Conservation (phyloP, 2,797 vertebrate species). For the Atherinosoma microstoma region DNA sequence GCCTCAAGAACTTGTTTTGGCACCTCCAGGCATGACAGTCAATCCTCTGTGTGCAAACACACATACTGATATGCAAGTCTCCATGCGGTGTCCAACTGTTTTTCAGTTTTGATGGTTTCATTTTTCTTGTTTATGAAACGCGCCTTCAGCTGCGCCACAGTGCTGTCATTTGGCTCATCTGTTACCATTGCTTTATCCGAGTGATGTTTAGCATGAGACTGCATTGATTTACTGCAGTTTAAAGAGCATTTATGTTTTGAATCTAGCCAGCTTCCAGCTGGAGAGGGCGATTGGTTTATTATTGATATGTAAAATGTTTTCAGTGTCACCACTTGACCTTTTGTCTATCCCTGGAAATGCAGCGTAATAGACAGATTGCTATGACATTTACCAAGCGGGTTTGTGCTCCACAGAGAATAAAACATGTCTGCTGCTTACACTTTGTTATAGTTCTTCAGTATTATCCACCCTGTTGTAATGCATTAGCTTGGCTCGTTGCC, state of each 20-base stretch:
- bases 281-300: background rate
- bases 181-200: slow-evolving; percentile 22
- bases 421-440: slow-evolving; percentile 16
- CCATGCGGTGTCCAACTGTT: slow-evolving; percentile 29
- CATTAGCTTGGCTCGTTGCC: slow-evolving; percentile 18
- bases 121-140: slow-evolving; percentile 22
- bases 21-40: slow-evolving; percentile 23
- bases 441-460: slow-evolving; percentile 4
- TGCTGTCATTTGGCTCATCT: slow-evolving; percentile 28
- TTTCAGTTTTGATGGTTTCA: slow-evolving; percentile 7
- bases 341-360: background rate
- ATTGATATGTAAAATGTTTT: slow-evolving; percentile 7
- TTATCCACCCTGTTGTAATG: slow-evolving; percentile 1
- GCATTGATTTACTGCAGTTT: slow-evolving; percentile 20
- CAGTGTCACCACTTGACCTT: background rate
- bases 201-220: slow-evolving; percentile 15
- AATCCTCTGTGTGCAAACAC: background rate
- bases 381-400: slow-evolving; percentile 5
- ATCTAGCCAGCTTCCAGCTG: background rate
- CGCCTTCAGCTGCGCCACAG: slow-evolving; percentile 23
- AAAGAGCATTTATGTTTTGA: background rate
- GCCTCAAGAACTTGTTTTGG: slow-evolving; percentile 13
- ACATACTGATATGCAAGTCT: background rate
- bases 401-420: slow-evolving; percentile 14
- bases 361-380: background rate